These are phyloP conservation scores for Herpetotheres cachinnans DNA, from an alignment of 2,113 vertebrate genomes.

Conservation along the genomic window DNA sequence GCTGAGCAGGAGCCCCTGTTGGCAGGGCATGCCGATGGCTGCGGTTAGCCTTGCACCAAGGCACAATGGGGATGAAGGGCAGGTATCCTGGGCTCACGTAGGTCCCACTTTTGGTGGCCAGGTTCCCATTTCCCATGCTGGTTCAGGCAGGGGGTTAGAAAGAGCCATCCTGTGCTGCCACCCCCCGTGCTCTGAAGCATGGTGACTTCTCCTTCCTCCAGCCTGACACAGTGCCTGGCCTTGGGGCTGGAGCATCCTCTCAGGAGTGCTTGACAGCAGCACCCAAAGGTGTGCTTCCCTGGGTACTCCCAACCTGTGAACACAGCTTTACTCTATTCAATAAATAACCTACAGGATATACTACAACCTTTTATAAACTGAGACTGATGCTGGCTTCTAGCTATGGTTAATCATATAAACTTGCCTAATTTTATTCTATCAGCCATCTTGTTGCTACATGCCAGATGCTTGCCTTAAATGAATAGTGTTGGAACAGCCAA, in stretches of 20 bases:
- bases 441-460: slow-evolving; percentile 64
- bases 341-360: background rate
- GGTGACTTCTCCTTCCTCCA: fast-evolving
- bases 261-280: background rate
- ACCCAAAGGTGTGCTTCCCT: background rate
- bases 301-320: background rate
- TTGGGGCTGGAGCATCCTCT: background rate
- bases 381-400: slow-evolving; percentile 47
- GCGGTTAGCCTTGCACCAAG: background rate
- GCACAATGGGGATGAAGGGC: no score
- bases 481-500: slow-evolving; percentile 64
- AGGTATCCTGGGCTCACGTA: background rate
- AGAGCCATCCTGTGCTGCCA: background rate
- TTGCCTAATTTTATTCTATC: slow-evolving; percentile 62
- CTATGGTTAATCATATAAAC: slow-evolving; percentile 56
- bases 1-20: background rate
- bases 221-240: fast-evolving
- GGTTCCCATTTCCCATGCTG: background rate
- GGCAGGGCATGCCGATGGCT: background rate
- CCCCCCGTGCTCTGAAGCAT: background rate
- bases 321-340: background rate
- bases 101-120: background rate
- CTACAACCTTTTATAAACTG: background rate
- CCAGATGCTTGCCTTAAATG: slow-evolving; percentile 67
- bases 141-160: background rate